Evolutionary conservation across 1,140 invertebrate species (phyloP).

Genomic region (Hyles euphorbiae): DNA sequence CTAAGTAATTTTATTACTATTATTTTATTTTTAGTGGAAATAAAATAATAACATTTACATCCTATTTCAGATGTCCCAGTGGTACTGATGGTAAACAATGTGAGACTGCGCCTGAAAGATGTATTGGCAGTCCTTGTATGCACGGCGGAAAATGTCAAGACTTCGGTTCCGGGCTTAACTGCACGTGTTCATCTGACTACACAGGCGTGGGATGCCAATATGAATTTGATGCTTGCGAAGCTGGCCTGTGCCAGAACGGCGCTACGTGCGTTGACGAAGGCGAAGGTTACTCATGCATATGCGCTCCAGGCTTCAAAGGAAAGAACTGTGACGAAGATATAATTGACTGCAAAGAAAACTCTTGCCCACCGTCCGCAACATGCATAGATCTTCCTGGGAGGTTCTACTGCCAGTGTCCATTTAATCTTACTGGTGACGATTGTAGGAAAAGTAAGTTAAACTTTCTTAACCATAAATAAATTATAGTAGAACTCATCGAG

Average conservation of each 20-base stretch:
- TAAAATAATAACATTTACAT: constrained; percentile 7
- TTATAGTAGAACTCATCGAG: not conserved
- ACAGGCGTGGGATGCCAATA: constrained; percentile 94
- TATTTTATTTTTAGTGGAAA: not conserved
- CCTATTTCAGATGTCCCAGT: constrained; percentile 83
- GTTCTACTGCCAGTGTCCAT: constrained; percentile 97
- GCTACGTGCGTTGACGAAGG: constrained; percentile 92
- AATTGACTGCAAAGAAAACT: constrained; percentile 93
- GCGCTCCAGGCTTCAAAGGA: constrained; percentile 90
- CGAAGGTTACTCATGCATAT: constrained; percentile 89
- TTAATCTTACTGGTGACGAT: constrained; percentile 96
- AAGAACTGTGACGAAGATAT: constrained; percentile 95
- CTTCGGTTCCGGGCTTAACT: constrained; percentile 95
- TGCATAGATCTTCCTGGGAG: constrained; percentile 95
- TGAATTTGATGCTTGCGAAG: constrained; percentile 94
- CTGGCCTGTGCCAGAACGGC: constrained; percentile 92
- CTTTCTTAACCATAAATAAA: not conserved
- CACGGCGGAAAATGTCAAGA: constrained; percentile 95
- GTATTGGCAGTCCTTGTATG: constrained; percentile 97
- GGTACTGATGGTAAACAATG: constrained; percentile 96
- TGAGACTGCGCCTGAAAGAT: constrained; percentile 95
- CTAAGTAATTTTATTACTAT: constrained; percentile 2
- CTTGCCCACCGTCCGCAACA: constrained; percentile 94
- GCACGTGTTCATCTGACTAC: constrained; percentile 91
- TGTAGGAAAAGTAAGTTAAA: constrained; percentile 90